A percentile compares a stretch with the other conserved stretches of the same genome.
These are phyloP conservation scores for Nasonia oneida DNA, from an alignment of 2,888 invertebrate species.

Conservation along the genomic window DNA sequence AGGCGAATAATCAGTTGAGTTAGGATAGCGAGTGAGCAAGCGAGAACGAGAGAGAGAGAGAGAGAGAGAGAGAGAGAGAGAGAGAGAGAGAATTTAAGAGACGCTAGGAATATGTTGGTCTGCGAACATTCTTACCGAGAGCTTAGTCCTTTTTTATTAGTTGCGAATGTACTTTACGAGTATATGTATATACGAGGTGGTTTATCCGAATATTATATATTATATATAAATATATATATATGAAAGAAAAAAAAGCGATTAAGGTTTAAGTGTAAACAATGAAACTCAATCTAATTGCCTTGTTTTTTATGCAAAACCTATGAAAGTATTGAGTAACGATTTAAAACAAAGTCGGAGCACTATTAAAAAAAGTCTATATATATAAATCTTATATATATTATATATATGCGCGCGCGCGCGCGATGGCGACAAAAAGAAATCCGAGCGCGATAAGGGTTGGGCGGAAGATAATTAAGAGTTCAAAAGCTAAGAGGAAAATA, in stretches of 20 bases:
- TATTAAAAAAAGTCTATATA: conserved; percentile 67
- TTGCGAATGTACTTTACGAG: conserved; percentile 71
- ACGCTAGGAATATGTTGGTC: conserved; percentile 41
- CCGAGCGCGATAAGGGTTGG: conserved; percentile 64
- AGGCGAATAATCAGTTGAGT: conserved; percentile 48
- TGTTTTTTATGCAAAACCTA: conserved; percentile 78
- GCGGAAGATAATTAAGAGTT: conserved; percentile 71
- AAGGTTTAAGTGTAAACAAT: conserved; percentile 73
- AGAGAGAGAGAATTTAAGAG: conserved; percentile 7
- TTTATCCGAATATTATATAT: conserved; percentile 70
- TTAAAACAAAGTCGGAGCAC: conserved; percentile 71
- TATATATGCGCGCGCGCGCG: conserved; percentile 65
- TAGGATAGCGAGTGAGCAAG: conserved; percentile 28
- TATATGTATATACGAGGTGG: conserved; percentile 73
- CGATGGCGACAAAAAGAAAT: conserved; percentile 65
- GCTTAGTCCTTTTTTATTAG: conserved; percentile 76
- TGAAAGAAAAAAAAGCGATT: conserved; percentile 69
- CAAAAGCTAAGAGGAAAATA: conserved; percentile 69
- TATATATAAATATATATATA: conserved; percentile 63
- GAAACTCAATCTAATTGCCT: conserved; percentile 78
- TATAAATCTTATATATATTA: conserved; percentile 67
- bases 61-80: conserved; percentile 39
- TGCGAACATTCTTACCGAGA: conserved; percentile 65
- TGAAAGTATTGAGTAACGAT: conserved; percentile 76
- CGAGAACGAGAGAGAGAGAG: conserved; percentile 39